Percentiles rank a stretch among this genome's conserved stretches.
Evolutionary conservation across 1,140 invertebrate species (phyloP).

Genomic region (Sipha flava): DNA sequence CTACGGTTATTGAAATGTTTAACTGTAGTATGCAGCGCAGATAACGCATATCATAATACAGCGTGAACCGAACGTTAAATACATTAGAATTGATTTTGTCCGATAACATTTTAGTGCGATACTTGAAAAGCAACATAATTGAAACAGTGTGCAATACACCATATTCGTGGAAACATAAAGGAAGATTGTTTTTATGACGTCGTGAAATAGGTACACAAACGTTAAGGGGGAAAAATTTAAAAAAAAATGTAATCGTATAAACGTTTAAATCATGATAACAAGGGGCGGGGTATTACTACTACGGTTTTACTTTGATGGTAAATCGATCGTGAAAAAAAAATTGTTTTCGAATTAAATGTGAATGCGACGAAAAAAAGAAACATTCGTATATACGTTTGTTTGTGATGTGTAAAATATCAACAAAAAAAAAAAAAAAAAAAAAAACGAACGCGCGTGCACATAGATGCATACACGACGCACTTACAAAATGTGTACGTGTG

Average conservation of each 20-base stretch:
- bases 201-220: neutral
- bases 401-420: neutral
- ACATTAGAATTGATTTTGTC: neutral
- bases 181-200: neutral
- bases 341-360: neutral
- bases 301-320: neutral
- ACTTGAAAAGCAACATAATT: neutral
- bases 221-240: neutral
- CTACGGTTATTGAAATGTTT: neutral
- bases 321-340: neutral
- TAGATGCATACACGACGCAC: neutral
- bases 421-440: no score
- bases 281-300: neutral
- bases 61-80: neutral
- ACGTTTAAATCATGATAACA: neutral
- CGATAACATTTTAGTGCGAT: neutral
- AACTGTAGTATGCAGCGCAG: neutral
- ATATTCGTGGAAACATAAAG: neutral
- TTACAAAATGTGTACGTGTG: neutral
- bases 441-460: neutral
- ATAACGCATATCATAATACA: neutral
- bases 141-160: neutral
- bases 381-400: neutral
- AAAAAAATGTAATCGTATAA: neutral
- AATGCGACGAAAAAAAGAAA: neutral